Conservation (phyloP, 2,113 vertebrate species). For the Tympanuchus pallidicinctus region DNA sequence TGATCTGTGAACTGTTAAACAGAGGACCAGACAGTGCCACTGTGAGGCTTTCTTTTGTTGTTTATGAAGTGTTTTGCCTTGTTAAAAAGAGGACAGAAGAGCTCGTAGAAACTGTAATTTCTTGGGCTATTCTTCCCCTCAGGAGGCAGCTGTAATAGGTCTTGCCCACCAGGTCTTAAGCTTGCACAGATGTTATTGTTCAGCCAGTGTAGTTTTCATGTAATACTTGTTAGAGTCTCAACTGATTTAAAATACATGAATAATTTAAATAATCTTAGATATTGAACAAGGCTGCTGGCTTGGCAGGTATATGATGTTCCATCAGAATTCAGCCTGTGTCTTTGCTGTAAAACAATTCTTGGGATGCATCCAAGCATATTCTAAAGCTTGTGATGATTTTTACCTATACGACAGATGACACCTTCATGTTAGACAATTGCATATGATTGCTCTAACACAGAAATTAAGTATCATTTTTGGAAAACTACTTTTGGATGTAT, state of each 20-base stretch:
- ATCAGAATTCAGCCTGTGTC: neutral
- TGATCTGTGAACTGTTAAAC: neutral
- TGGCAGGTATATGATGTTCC: neutral
- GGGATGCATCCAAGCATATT: neutral
- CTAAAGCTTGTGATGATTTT: conserved; percentile 2
- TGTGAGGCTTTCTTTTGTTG: neutral
- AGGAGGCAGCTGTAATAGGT: neutral
- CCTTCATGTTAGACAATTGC: neutral
- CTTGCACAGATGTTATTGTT: conserved; percentile 18
- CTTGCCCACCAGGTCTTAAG: neutral
- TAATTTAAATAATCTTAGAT: conserved; percentile 32
- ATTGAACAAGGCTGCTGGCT: neutral
- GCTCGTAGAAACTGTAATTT: neutral
- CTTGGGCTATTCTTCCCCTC: neutral
- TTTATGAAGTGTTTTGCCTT: neutral
- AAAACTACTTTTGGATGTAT: neutral
- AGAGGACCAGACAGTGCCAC: neutral
- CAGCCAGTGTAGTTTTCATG: neutral
- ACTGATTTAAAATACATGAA: neutral
- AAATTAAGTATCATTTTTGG: neutral
- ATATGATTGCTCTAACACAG: neutral
- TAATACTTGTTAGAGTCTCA: neutral
- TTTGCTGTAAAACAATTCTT: neutral
- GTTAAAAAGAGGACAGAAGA: conserved; percentile 6
- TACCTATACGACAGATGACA: neutral